These are phyloP conservation scores for Dipodomys spectabilis DNA, from an alignment of 2,113 vertebrate species.

Conservation along the genomic window DNA sequence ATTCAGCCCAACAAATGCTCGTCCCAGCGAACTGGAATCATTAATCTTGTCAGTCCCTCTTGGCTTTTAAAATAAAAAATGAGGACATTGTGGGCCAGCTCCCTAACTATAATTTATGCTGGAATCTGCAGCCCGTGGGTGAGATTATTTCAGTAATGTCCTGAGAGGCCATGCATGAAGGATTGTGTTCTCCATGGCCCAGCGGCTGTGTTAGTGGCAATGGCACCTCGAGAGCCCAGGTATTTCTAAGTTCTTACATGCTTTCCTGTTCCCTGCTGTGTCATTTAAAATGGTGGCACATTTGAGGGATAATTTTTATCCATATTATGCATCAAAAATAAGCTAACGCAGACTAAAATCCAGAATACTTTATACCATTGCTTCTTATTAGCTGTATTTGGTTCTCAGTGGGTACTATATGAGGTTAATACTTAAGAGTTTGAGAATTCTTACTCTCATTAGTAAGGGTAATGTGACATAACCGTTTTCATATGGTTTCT, in stretches of 20 bases:
- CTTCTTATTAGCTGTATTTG: constrained; percentile 49
- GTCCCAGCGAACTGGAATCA: not conserved
- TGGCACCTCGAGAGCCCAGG: too few relatives aligned
- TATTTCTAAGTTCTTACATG: not conserved
- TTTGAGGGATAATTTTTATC: not conserved
- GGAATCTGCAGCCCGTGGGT: not conserved
- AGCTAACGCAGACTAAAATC: constrained; percentile 26
- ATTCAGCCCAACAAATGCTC: not conserved
- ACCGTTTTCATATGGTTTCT: constrained; percentile 43
- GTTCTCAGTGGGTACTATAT: not conserved
- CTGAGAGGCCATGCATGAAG: not conserved
- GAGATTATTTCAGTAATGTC: constrained; percentile 11
- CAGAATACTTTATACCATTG: constrained; percentile 36
- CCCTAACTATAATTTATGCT: constrained; percentile 37
- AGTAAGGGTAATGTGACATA: constrained; percentile 12
- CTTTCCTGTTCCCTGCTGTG: not conserved
- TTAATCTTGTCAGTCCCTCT: constrained; percentile 8
- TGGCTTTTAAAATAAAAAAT: constrained; percentile 41
- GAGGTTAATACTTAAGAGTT: constrained; percentile 19
- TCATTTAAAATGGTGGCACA: constrained; percentile 40
- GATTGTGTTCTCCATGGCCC: not conserved
- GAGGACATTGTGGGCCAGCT: constrained; percentile 43
- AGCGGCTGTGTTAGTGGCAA: not conserved
- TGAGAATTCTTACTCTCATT: constrained; percentile 25
- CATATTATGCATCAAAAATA: constrained; percentile 49